A percentile compares a stretch with the other conserved stretches of the same genome.
These are phyloP conservation scores for Leptocoma aspasia DNA, from an alignment of 2,113 vertebrate species.

Conservation along the genomic window DNA sequence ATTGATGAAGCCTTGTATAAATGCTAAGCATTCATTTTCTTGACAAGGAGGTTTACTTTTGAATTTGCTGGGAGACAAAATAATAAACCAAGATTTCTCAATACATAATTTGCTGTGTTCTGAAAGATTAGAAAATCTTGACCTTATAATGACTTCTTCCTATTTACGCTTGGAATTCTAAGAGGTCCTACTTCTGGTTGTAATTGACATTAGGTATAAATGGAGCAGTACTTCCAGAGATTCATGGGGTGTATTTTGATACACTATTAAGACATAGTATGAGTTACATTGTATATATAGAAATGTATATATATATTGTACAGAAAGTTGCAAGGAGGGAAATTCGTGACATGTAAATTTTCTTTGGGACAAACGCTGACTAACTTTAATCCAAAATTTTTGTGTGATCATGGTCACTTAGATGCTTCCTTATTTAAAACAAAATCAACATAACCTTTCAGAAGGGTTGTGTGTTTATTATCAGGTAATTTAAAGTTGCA, in stretches of 20 bases:
- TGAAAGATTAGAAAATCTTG: not conserved
- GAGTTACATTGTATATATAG: not conserved
- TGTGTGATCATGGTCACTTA: not conserved
- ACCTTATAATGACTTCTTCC: not conserved
- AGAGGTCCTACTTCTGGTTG: not conserved
- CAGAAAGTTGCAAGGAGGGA: not conserved
- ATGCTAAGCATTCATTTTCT: not conserved
- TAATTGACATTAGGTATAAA: not conserved
- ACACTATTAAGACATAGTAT: not conserved
- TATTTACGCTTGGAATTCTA: not conserved
- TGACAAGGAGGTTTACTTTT: not conserved
- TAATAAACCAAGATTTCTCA: not conserved
- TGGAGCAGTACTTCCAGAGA: not conserved
- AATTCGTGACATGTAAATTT: not conserved
- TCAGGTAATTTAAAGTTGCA: not conserved
- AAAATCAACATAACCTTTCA: not conserved
- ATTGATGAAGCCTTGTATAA: not conserved
- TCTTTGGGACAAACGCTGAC: not conserved
- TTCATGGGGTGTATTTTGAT: not conserved
- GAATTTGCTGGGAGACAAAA: not conserved
- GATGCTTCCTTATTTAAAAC: not conserved
- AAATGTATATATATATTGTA: not conserved
- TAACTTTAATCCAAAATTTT: not conserved
- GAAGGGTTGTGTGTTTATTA: not conserved
- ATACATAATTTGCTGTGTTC: not conserved